These are phyloP conservation scores for Stratiomys singularior DNA, from an alignment of 2,888 invertebrate species.

Conservation along the genomic window DNA sequence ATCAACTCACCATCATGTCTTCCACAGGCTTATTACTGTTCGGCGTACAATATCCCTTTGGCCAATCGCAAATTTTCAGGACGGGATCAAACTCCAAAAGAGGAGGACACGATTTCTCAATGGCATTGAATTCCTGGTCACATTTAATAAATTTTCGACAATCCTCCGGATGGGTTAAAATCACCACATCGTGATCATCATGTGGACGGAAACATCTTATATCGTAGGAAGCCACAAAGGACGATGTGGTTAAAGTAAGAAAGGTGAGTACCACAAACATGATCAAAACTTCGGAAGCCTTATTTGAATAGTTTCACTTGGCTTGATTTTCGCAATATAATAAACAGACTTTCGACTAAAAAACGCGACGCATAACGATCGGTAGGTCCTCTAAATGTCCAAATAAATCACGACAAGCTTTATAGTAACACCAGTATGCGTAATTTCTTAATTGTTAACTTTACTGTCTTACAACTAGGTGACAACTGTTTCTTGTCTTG, in stretches of 20 bases:
- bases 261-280: no score
- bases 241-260: background rate
- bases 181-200: slow-evolving; percentile 21
- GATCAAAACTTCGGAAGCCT: background rate
- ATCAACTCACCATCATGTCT: slow-evolving; percentile 24
- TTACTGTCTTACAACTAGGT: slow-evolving; percentile 16
- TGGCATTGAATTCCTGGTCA: slow-evolving; percentile 2
- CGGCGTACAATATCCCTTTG: slow-evolving; percentile 33
- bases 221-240: background rate
- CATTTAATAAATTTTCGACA: slow-evolving; percentile 38
- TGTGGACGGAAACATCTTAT: slow-evolving; percentile 8
- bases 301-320: background rate
- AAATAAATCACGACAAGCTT: no score
- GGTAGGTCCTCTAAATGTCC: no score
- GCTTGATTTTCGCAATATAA: no score
- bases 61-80: slow-evolving; percentile 42
- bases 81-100: slow-evolving; percentile 22
- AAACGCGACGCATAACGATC: no score
- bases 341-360: no score
- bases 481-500: slow-evolving; percentile 8
- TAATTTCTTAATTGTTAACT: background rate
- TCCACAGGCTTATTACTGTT: slow-evolving; percentile 25
- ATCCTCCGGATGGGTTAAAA: slow-evolving; percentile 29
- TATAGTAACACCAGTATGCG: background rate
- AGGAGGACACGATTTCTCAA: slow-evolving; percentile 26